Evolutionary conservation across 2,888 invertebrate species (phyloP), one percentile per base, ranked within the genome.

Genomic region (Dusona sp.): DNA sequence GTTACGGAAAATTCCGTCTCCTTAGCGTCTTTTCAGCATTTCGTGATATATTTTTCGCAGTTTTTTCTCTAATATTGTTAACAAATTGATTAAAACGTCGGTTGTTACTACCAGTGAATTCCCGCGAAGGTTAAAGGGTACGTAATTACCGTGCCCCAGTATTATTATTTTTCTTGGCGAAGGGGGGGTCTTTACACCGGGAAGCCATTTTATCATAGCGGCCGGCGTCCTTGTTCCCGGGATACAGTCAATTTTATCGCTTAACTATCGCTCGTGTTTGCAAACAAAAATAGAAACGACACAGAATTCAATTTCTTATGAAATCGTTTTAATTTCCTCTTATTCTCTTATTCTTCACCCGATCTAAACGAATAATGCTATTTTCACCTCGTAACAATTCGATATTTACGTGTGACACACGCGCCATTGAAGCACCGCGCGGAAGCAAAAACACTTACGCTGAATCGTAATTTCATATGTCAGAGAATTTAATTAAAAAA

Each of bases 161-260:
- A 54, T 72, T 38, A 65, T 72, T 45, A 29, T n/a, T 42, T 33
- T 51, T 51, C 65, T 64, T 51, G 42, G 11, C 25, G 48, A 54
- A 22, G n/a, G n/a, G 61, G 25, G 45, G n/a, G 54, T 29, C 25
- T 38, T 70, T 45, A 79, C 84, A 82, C 84, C 87, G 87, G 84
- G 84, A 87, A 84, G 87, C 87, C 87, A 87, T 87, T 84, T 87
- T 87, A 79, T 79, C 45, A 57, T 33, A 78, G 74, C 81, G 79
- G 75, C 87, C 84, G 87, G 84, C 87, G 87, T 83, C 87, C 33
- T 78, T 42, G 80, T 54, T 51, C 75, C 61, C 25, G 65, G 48
- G n/a, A 64, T 45, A 48, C 19, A 9, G 16, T 13, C 11, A 57
- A 7, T 74, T 57, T 54, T 54, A 11, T n/a, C 2, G 72, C 48